Evolutionary conservation across 2,888 invertebrate species (phyloP), one percentile per base, ranked within the genome.

Genomic region (Morpho deidamia): DNA sequence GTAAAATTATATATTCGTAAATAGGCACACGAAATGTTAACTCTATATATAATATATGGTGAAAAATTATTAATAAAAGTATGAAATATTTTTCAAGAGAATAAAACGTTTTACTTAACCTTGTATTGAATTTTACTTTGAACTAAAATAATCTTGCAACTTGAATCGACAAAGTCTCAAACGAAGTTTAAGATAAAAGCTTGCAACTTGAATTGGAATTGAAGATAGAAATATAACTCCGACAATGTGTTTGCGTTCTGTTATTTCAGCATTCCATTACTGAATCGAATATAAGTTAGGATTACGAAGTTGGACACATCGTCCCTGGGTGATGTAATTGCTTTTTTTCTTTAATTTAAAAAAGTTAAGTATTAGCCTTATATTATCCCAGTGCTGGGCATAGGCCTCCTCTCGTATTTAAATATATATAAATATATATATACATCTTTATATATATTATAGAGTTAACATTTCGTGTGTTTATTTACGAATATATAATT

Each of bases 191-290:
- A 42, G 49, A 42, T 49, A 49, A 49, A 42, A 49, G 42, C 49
- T 49, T 23, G 49, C 35, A 49, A 49, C 42, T 49, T 49, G 42
- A 42, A 49, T 49, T 49, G 45, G 45, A 43, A 34, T 12, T 10
- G 44, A 43, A 46, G 43, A 55, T 37, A 56, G 42, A 59, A 50
- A 59, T 53, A 59, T 57, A 53, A 59, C 46, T 57, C 50, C 51
- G 50, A 55, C 46, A 57, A 55, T 32, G 34, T 48, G 48, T 48
- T 48, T 47, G 47, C n/a, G 37, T 37, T 37, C 45, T 57, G 47
- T 45, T 56, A 53, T 53, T 45, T 57, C 44, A 46, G 46, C 55
- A 49, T 60, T 58, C 52, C 44, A 58, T 58, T 58, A 53, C 54
- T 34, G 51, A 54, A 60, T 56, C 54, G 56, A 48, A 60, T 56